phyloP scores from a whole-genome alignment of 1,140 invertebrate genomes.

The Meloidogyne floridensis region DNA sequence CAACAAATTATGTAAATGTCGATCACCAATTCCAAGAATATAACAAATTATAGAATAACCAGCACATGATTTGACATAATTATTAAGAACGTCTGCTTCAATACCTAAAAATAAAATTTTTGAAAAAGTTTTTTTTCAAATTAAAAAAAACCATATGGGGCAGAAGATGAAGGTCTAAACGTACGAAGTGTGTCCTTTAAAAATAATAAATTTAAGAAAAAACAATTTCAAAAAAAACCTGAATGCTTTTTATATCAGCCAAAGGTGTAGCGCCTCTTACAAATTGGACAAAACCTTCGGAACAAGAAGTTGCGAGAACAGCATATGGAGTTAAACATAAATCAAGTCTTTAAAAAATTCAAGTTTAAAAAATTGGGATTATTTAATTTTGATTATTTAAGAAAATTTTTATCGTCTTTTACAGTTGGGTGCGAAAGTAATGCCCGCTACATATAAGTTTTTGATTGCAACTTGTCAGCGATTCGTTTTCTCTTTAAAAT shows the following conservation, averaged over 20 bases:
- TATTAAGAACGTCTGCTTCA: constrained; percentile 90
- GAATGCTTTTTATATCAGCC: constrained; percentile 55
- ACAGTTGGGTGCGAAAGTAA: too few relatives aligned
- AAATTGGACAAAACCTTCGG: constrained; percentile 91
- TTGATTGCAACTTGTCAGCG: too few relatives aligned
- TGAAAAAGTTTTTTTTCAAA: constrained; percentile 3
- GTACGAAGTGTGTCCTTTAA: constrained; percentile 76
- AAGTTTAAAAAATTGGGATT: too few relatives aligned
- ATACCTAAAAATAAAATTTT: constrained; percentile 69
- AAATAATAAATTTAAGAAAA: not conserved
- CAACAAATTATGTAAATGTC: constrained; percentile 94
- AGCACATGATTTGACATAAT: constrained; percentile 80
- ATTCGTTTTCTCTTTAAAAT: too few relatives aligned
- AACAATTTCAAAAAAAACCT: constrained; percentile 35
- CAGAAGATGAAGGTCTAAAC: constrained; percentile 82
- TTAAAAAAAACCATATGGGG: constrained; percentile 75
- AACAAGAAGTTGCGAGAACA: constrained; percentile 87
- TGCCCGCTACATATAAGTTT: too few relatives aligned
- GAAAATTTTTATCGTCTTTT: too few relatives aligned
- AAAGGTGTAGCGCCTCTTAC: constrained; percentile 77
- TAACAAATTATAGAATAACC: constrained; percentile 99
- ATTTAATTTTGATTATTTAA: too few relatives aligned
- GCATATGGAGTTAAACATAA: constrained; percentile 91
- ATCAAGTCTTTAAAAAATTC: constrained; percentile 72
- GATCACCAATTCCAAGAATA: constrained; percentile 91